Percentiles rank a stretch among this genome's conserved stretches.
Evolutionary conservation across 2,888 invertebrate genomes (phyloP).

Genomic region (Drosophila paranaensis): DNA sequence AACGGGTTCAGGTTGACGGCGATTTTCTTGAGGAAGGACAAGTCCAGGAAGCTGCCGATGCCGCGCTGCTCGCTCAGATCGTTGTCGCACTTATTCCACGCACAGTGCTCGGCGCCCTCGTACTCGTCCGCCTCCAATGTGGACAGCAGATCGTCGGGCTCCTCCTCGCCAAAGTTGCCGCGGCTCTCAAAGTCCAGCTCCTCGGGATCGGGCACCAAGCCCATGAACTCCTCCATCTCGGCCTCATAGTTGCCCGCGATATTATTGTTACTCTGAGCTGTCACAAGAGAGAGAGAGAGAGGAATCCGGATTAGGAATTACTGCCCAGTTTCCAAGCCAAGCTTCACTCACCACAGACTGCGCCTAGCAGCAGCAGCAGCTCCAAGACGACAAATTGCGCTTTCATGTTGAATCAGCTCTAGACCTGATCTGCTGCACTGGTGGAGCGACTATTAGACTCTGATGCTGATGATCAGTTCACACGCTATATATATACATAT

Average conservation of each 20-base stretch:
- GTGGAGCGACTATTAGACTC: conserved; percentile 47
- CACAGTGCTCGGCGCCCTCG: conserved; percentile 60
- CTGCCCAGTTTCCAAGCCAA: too few species aligned
- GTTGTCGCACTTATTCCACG: conserved; percentile 78
- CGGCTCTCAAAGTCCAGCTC: conserved; percentile 39
- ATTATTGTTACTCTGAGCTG: conserved; percentile 35
- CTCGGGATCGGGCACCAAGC: conserved; percentile 42
- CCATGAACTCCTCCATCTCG: conserved; percentile 65
- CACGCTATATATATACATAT: conserved; percentile 5
- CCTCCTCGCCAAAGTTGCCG: conserved; percentile 41
- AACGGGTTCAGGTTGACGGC: conserved; percentile 76
- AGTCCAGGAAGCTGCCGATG: conserved; percentile 66
- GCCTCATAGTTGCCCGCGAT: conserved; percentile 40
- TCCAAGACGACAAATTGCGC: conserved; percentile 12
- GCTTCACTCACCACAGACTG: conserved; percentile 35
- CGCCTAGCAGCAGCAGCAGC: conserved; percentile 23
- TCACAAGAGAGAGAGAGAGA: not conserved
- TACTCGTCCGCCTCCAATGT: conserved; percentile 67
- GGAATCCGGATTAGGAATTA: not conserved
- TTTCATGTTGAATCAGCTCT: conserved; percentile 48
- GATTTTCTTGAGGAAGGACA: conserved; percentile 73
- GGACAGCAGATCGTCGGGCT: conserved; percentile 39
- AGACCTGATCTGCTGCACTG: conserved; percentile 13
- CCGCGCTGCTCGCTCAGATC: conserved; percentile 68
- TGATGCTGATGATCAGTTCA: conserved; percentile 33